Base-by-base conservation (phyloP, 2,113 vertebrate species). In the Sarotherodon lohbergeri region DNA sequence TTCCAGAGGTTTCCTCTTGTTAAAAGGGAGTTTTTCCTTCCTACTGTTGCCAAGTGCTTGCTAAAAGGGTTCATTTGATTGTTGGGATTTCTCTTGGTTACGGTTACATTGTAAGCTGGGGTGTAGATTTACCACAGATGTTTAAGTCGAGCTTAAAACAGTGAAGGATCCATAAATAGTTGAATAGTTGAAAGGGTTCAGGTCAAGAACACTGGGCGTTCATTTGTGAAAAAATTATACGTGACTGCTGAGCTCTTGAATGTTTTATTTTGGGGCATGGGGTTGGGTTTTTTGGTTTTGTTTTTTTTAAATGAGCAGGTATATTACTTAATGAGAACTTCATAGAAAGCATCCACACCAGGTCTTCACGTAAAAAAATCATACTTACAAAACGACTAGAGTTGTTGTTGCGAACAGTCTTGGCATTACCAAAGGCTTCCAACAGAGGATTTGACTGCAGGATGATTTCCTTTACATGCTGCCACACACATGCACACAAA, bases 401-500 rank as follows among this genome's bases (percentile, higher is more conserved):
- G 93, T 97, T 97, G 95, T 97, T 97, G 96, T 97, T 97, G 34
- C 97, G 96, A 81, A 97, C 96, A 0, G 97, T 97, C 93, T 97
- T 97, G 34, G 97, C 97, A 2, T 97, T 97, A 17, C 97, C 97
- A 50, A 97, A 97, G 7, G 97, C 97, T 84, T 97, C 97, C 82
- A 97, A 89, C 56, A 97, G 93, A 50, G 97, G 97, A 91, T 97
- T 97, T 9, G 97, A 97, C 91, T 97, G 97, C 7, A 97, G 95
- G 86, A 97, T 97, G 88, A 97, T 97, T 88, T 97, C 97, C 93
- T 97, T 97, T 1, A 97, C 96, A 61, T 97, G 97, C 97, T 97
- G 71, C 27, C 52, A 81, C 22, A 89, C 68, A 89, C 81, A 83
- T 13, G n/a, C 57, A 71, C 22, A 87, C 68, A 89, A 80, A 84